Base-by-base conservation (phyloP, 30 jellyfish, hydroid and myxozoan species). In the Aurelia sp. region DNA sequence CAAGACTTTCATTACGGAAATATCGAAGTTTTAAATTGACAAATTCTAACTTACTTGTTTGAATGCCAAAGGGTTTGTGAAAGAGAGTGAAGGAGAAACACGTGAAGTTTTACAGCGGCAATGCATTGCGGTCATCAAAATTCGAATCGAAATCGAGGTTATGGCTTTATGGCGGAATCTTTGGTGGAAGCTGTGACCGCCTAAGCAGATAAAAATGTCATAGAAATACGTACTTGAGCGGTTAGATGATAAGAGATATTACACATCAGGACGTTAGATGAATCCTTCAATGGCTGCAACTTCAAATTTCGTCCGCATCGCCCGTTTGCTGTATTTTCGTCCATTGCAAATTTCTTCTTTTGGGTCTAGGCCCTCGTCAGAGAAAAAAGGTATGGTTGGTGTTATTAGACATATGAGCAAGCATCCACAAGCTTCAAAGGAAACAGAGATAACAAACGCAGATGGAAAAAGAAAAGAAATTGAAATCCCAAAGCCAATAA, bases 41-140 rank as follows among this genome's bases (percentile, higher is more conserved):
- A 59, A 59, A 15, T 18, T 5, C 13, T 2, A 4, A 4, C 33
- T 59, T 21, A 59, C 33, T 15, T 59, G 27, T 59, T 59, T 59
- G 31, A 59, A 59, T 33, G 69, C 69, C 69, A 59, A 59, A 18
- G 69, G 69, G 69, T 59, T 21, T 18, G 69, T 21, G 33, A 59
- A 59, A 59, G 69, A 44, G 55, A 8, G 0, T 13, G 69, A 59
- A 3, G 27, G 1, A 1, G 5, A 13, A 9, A 21, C 69, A 59
- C 69, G 69, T 59, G 69, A 76, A 75, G 87, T 76, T 60, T 76
- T 76, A 41, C 62, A 11, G 65, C 60, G 67, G 65, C 13, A 38
- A 76, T 76, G 77, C 87, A 47, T 53, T 76, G 87, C 87, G 87
- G 55, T 44, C 55, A 44, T 44, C 55, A 44, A 9, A 6, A 7